Conservation (phyloP, 2,797 vertebrate species). For the Liparis tanakae region DNA sequence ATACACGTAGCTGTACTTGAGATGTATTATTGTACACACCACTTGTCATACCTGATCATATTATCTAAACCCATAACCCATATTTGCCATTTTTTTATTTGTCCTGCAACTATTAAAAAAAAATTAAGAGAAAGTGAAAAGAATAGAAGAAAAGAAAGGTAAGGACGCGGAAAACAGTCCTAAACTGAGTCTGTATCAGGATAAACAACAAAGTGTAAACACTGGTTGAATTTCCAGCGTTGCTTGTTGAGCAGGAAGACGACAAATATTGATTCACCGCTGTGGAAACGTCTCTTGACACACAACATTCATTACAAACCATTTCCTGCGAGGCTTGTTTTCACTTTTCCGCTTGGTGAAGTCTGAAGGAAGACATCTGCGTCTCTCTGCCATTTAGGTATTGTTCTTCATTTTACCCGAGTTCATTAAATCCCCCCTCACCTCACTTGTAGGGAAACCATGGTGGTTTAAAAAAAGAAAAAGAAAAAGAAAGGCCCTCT, state of each 20-base stretch:
- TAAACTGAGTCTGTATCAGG: background rate
- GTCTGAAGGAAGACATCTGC: conserved; percentile 23
- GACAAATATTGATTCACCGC: conserved; percentile 30
- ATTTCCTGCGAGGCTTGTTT: conserved; percentile 37
- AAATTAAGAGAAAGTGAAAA: no score
- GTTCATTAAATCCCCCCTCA: background rate
- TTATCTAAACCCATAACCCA: background rate
- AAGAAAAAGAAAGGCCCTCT: no score
- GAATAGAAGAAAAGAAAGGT: background rate
- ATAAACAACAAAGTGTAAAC: conserved; percentile 15
- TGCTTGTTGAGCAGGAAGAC: conserved; percentile 9
- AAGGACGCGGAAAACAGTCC: background rate
- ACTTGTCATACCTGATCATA: background rate
- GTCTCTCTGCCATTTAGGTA: background rate
- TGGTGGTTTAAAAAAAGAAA: no score
- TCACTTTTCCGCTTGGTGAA: conserved; percentile 16
- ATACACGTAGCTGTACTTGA: background rate
- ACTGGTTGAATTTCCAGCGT: background rate
- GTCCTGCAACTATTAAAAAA: background rate
- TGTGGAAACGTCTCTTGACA: conserved; percentile 35
- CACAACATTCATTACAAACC: conserved; percentile 17
- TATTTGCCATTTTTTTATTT: background rate
- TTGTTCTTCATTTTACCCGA: conserved; percentile 6
- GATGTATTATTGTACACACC: background rate
- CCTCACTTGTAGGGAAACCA: no score